A percentile compares a stretch with the other conserved stretches of the same genome.
Conservation (phyloP, 2,113 vertebrate species). For the Callochromis pleurospilus region DNA sequence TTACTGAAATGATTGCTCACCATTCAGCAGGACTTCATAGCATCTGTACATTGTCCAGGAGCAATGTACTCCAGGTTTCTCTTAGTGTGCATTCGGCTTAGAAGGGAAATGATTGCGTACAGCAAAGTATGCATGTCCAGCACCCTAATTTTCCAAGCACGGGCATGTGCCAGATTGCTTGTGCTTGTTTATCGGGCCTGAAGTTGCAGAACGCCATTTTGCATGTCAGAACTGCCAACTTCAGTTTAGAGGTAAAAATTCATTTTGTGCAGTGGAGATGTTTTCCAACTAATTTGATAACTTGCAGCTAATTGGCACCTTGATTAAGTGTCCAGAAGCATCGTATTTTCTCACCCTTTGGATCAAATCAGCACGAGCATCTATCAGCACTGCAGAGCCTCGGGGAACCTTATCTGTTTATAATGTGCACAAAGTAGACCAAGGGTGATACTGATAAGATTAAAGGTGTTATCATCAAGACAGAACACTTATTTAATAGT, state of each 20-base stretch:
- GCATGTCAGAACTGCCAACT: constrained; percentile 14
- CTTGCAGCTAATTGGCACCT: constrained; percentile 2
- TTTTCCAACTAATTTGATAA: neutral
- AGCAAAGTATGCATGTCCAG: neutral
- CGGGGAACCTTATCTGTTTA: neutral
- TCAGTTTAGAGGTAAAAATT: neutral
- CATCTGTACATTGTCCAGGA: neutral
- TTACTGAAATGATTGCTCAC: neutral
- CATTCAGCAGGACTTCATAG: neutral
- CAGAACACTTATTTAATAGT: neutral
- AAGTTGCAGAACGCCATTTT: neutral
- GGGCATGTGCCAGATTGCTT: neutral
- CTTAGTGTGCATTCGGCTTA: neutral
- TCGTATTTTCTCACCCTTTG: neutral
- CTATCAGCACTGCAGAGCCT: neutral
- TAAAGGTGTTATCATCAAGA: neutral
- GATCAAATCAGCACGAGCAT: neutral
- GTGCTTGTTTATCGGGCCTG: neutral
- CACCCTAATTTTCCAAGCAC: neutral
- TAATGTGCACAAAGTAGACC: neutral
- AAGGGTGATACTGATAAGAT: neutral
- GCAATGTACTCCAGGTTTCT: neutral
- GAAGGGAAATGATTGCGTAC: neutral
- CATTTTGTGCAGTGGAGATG: neutral
- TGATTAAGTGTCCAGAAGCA: neutral